These are phyloP conservation scores for Porphyrio hochstetteri DNA, from an alignment of 2,113 vertebrate species.

Conservation along the genomic window DNA sequence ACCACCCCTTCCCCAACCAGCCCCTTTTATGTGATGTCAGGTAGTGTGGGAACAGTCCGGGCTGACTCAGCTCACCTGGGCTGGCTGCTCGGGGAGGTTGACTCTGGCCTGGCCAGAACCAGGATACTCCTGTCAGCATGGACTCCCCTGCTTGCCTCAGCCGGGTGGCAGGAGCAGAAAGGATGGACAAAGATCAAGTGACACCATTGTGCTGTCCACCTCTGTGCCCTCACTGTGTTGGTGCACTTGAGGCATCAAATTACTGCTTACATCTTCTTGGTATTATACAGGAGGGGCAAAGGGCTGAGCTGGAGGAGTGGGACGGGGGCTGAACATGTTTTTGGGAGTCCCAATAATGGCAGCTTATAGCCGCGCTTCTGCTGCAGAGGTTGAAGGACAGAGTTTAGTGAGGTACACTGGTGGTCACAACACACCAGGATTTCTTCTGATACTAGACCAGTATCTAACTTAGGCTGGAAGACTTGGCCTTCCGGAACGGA, in stretches of 20 bases:
- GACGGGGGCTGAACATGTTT: not conserved
- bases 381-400: not conserved
- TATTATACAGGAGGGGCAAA: not conserved
- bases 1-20: no score
- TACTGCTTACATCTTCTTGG: accelerated
- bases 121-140: no score
- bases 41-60: no score
- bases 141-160: accelerated
- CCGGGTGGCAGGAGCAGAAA: accelerated
- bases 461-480: not conserved
- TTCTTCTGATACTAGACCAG: not conserved
- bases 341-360: no score
- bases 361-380: not conserved
- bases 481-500: not conserved
- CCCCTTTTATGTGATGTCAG: no score
- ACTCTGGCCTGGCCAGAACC: no score
- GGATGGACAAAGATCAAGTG: not conserved
- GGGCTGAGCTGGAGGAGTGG: not conserved
- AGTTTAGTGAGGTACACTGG: not conserved
- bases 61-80: no score
- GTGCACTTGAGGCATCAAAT: accelerated
- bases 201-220: accelerated
- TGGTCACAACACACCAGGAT: not conserved
- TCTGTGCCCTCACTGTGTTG: not conserved
- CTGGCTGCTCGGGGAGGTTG: no score